These are phyloP conservation scores for Polydrusus tereticollis DNA, from an alignment of 2,888 invertebrate genomes.

Conservation along the genomic window DNA sequence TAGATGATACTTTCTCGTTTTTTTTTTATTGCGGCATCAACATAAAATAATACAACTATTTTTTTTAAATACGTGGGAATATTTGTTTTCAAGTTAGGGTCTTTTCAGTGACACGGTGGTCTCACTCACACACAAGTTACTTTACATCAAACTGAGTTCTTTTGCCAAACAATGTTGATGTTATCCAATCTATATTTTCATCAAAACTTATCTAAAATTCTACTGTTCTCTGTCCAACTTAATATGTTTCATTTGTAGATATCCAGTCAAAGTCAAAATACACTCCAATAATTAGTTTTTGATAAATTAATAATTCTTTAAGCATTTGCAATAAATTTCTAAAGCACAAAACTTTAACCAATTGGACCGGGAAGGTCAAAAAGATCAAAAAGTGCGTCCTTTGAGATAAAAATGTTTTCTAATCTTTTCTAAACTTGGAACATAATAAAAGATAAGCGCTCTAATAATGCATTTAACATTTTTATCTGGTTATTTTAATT, in stretches of 20 bases:
- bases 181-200: too few relatives aligned
- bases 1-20: neutral
- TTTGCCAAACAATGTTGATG: too few relatives aligned
- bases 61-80: neutral
- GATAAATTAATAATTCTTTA: too few relatives aligned
- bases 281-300: too few relatives aligned
- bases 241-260: neutral
- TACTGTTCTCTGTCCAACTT: too few relatives aligned
- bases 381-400: neutral
- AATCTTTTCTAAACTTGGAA: slow-evolving; percentile 5
- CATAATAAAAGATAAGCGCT: slow-evolving; percentile 21
- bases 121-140: too few relatives aligned
- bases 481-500: slow-evolving; percentile 26
- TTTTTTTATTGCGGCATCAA: neutral
- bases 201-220: too few relatives aligned
- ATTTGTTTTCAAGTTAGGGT: too few relatives aligned
- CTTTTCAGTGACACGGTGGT: too few relatives aligned
- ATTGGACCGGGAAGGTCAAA: neutral
- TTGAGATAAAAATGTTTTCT: slow-evolving; percentile 6
- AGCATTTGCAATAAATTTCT: neutral
- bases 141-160: too few relatives aligned
- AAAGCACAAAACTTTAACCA: neutral
- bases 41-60: too few relatives aligned
- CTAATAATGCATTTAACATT: slow-evolving; percentile 24
- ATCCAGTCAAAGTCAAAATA: neutral